These are phyloP conservation scores for Ectemnius cavifrons DNA, from an alignment of 2,888 invertebrate genomes.

Conservation along the genomic window DNA sequence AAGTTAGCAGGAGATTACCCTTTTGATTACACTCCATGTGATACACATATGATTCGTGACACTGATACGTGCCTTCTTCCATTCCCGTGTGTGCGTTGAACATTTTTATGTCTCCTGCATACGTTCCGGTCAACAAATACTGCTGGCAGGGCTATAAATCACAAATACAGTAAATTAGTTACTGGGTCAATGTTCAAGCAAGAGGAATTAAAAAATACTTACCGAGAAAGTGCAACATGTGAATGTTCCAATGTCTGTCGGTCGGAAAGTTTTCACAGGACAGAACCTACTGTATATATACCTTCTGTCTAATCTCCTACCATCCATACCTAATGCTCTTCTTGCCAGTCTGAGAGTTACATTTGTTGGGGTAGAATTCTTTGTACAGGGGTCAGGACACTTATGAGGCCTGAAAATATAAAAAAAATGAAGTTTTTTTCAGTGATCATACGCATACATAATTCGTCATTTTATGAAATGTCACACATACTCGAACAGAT, in stretches of 20 bases:
- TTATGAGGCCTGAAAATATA: constrained; percentile 88
- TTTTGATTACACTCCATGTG: constrained; percentile 84
- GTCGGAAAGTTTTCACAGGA: constrained; percentile 86
- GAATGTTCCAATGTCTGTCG: constrained; percentile 86
- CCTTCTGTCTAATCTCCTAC: constrained; percentile 86
- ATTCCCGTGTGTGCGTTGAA: constrained; percentile 91
- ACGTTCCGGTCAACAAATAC: constrained; percentile 91
- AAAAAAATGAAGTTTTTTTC: constrained; percentile 1
- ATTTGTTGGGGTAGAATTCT: constrained; percentile 84
- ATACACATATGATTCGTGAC: constrained; percentile 93
- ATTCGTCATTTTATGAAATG: too few relatives aligned
- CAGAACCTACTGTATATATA: constrained; percentile 91
- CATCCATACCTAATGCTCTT: constrained; percentile 79
- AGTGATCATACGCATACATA: too few relatives aligned
- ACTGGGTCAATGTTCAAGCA: constrained; percentile 7
- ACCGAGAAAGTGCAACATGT: constrained; percentile 85
- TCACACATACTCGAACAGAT: constrained; percentile 88
- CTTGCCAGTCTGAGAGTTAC: constrained; percentile 80
- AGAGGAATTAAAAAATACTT: constrained; percentile 44
- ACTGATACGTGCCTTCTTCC: constrained; percentile 88
- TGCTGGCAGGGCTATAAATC: constrained; percentile 80
- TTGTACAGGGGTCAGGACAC: constrained; percentile 92
- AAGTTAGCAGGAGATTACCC: constrained; percentile 90
- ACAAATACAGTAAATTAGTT: constrained; percentile 34
- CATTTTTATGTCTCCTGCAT: constrained; percentile 92